A percentile compares a stretch with the other conserved stretches of the same genome.
Evolutionary conservation across 2,888 invertebrate genomes (phyloP).

Genomic region (Sinotaia quadrata): DNA sequence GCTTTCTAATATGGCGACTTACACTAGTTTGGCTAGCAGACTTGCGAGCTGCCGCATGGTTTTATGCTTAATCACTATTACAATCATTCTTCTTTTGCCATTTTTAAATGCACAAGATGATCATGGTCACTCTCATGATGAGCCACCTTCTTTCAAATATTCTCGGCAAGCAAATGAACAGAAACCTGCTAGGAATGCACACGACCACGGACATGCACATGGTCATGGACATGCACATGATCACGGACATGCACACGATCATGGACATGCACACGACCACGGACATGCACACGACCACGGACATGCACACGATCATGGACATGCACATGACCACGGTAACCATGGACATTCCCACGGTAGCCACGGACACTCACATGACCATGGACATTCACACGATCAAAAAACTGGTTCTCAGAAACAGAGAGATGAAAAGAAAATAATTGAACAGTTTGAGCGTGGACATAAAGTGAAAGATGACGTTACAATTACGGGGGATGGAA

Average conservation of each 20-base stretch:
- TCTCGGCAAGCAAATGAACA: slow-evolving; percentile 80
- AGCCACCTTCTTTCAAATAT: slow-evolving; percentile 85
- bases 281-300: slow-evolving; percentile 35
- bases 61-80: no score
- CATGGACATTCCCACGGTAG: slow-evolving; percentile 37
- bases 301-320: slow-evolving; percentile 46
- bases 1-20: no score
- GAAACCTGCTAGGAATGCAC: slow-evolving; percentile 11
- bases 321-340: slow-evolving; percentile 23
- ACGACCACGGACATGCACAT: slow-evolving; percentile 36
- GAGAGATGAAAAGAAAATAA: slow-evolving; percentile 22
- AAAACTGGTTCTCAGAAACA: slow-evolving; percentile 75
- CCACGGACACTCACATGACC: slow-evolving; percentile 19
- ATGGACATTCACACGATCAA: slow-evolving; percentile 25
- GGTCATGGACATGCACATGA: slow-evolving; percentile 38
- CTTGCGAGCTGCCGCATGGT: no score
- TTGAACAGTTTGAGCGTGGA: slow-evolving; percentile 8
- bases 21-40: no score
- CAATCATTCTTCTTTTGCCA: no score
- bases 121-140: slow-evolving; percentile 70
- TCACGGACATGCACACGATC: slow-evolving; percentile 15
- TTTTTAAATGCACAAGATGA: slow-evolving; percentile 28
- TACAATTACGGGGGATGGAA: slow-evolving; percentile 58
- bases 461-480: not conserved
- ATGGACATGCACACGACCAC: slow-evolving; percentile 28